phyloP scores from a whole-genome alignment of 1,140 invertebrate species.

The Lucilia cuprina region DNA sequence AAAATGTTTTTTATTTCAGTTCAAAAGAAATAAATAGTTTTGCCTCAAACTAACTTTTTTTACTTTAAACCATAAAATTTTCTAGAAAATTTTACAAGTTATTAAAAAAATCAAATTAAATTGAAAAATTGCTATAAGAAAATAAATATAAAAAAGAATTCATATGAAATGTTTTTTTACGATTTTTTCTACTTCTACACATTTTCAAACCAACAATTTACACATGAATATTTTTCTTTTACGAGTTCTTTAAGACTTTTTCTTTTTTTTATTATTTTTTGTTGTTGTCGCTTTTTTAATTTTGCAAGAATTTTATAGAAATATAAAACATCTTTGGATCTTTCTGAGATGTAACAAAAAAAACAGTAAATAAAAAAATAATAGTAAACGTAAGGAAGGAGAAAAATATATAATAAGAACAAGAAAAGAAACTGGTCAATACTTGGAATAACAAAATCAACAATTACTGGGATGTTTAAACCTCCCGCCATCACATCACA shows the following conservation, averaged over 20 bases:
- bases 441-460: neutral
- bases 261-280: neutral
- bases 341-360: neutral
- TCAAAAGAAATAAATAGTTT: too few species aligned
- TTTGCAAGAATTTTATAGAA: constrained; percentile 19
- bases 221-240: neutral
- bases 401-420: neutral
- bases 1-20: too few species aligned
- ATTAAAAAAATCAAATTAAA: neutral
- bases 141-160: neutral
- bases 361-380: neutral
- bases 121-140: neutral
- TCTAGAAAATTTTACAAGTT: neutral
- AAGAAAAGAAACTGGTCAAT: neutral
- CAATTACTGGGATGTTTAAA: constrained; percentile 1
- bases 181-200: neutral
- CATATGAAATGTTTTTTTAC: neutral
- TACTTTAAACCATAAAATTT: too few species aligned
- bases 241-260: constrained; percentile 10
- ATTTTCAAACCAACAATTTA: neutral
- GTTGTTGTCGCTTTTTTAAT: neutral
- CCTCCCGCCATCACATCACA: constrained; percentile 12
- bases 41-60: too few species aligned
- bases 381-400: neutral
- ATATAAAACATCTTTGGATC: constrained; percentile 12